phyloP scores from a whole-genome alignment of 2,113 vertebrate genomes.

The Melanerpes formicivorus region DNA sequence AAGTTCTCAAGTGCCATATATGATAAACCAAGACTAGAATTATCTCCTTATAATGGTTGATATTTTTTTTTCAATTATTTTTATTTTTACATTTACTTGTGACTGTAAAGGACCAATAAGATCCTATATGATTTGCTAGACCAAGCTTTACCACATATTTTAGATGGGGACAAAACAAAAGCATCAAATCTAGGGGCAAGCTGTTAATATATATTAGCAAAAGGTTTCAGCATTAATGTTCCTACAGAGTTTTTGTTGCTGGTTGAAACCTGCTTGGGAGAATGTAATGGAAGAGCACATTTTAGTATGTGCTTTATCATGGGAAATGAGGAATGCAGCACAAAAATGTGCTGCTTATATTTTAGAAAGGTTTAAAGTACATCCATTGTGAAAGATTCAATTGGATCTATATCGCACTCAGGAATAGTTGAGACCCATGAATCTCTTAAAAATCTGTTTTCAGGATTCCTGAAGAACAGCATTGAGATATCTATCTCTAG shows the following conservation, averaged over 20 bases:
- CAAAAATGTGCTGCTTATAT: background rate
- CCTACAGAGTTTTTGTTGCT: background rate
- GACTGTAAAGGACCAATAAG: background rate
- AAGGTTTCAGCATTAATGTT: background rate
- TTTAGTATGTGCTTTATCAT: background rate
- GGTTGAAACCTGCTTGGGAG: background rate
- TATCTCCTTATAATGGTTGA: background rate
- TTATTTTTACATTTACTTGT: background rate
- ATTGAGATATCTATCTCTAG: background rate
- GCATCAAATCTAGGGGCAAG: background rate
- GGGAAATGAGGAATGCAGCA: background rate
- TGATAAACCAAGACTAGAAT: background rate
- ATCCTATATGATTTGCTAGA: background rate
- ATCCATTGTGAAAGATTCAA: background rate
- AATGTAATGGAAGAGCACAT: background rate
- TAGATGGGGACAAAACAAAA: background rate
- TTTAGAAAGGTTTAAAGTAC: background rate
- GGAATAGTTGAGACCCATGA: background rate
- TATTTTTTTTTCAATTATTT: too few species aligned
- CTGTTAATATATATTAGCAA: background rate
- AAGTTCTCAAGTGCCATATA: background rate
- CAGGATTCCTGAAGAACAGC: background rate
- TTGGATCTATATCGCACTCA: background rate
- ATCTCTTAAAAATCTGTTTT: background rate
- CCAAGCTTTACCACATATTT: background rate